Base-by-base conservation (phyloP, 1,140 invertebrate species). In the Drosophila tsacasi region DNA sequence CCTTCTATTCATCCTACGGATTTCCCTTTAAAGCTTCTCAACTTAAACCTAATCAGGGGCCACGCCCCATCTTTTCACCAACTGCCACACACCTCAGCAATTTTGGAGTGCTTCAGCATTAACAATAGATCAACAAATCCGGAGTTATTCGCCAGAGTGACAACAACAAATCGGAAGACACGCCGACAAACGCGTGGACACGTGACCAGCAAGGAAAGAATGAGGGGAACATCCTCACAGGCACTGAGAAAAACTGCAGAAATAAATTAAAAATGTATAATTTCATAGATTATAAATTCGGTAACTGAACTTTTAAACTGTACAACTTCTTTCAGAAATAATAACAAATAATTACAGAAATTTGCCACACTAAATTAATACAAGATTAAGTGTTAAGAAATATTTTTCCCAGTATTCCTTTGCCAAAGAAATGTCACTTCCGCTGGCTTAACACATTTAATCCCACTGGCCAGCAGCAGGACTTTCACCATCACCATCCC, bases 371-470 rank as follows among this genome's bases (percentile, higher is more conserved):
- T 27, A 6, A 5, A 27, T 27, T 27, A 27, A 27, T 27, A 27
- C 5, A 27, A 27, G 7, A 27, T 27, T 7, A 27, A 27, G 7
- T 27, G 25, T 27, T 27, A 6, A 30, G 27, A 30, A 12, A 10
- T 32, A 10, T 27, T 60, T 40, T 44, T 61, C 15, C 5, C 25
- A 19, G 63, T 62, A 23, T 44, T 58, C 0, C 17, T 2, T 5
- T 5, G 37, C 30, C 69, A 67, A 66, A 85, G 82, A 81, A 85
- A 81, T 85, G 82, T 85, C 83, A 86, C 83, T 82, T 85, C 83
- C 83, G 79, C 61, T 62, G 60, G 83, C 83, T 82, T 82, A 86
- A 86, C 83, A 86, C 83, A 86, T 85, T 86, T 76, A 73, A 73
- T 57, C 54, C 69, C 44, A 44, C 42, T 50, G 54, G 67, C 78